Conservation (phyloP, 2,113 vertebrate genomes). For the Chaenogobius annularis region DNA sequence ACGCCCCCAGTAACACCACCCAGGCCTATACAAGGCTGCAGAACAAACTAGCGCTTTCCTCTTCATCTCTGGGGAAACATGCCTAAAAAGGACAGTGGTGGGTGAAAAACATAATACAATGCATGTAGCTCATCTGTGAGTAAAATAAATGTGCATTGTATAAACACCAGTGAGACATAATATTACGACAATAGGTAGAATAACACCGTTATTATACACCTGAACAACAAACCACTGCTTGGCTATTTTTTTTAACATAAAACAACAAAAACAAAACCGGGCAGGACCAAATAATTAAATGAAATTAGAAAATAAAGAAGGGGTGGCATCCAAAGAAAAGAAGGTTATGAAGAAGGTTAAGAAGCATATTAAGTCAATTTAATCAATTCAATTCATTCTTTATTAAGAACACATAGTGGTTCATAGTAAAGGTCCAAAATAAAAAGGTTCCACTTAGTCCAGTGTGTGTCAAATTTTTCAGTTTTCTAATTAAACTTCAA, state of each 20-base stretch:
- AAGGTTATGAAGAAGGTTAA: no score
- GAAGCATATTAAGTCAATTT: no score
- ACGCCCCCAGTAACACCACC: conserved; percentile 1
- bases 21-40: conserved; percentile 6
- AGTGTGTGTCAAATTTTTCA: no score
- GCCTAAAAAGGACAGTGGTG: neutral
- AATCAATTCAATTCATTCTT: no score
- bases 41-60: conserved; percentile 41
- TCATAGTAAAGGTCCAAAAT: neutral
- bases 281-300: no score
- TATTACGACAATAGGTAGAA: neutral
- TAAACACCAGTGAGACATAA: neutral
- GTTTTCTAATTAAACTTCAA: neutral
- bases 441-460: neutral
- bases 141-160: neutral
- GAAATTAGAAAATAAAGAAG: no score
- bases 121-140: neutral
- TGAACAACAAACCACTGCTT: neutral
- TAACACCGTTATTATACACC: neutral
- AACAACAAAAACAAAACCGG: no score
- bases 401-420: neutral
- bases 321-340: no score
- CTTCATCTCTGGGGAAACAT: conserved; percentile 29
- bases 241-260: no score
- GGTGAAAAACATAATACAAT: neutral